Conservation (phyloP, 1,140 invertebrate genomes). For the Drosophila parvula region DNA sequence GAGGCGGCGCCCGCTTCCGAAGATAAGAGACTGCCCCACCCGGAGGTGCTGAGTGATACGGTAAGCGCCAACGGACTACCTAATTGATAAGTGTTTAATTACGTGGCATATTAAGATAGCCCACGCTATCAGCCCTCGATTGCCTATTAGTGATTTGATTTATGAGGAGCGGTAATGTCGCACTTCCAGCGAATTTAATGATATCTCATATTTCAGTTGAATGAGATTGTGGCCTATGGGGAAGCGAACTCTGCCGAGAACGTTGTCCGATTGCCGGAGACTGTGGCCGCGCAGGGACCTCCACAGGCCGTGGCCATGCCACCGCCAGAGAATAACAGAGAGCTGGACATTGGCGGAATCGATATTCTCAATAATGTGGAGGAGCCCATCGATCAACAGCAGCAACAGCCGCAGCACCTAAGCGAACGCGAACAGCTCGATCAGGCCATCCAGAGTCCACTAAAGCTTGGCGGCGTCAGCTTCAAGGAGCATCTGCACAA, state of each 20-base stretch:
- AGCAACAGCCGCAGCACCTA: neutral
- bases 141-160: conserved; percentile 29
- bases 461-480: conserved; percentile 39
- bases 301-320: conserved; percentile 18
- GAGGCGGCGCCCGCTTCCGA: conserved; percentile 21
- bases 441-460: conserved; percentile 52
- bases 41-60: conserved; percentile 49
- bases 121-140: conserved; percentile 5
- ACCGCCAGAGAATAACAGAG: conserved; percentile 19
- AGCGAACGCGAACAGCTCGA: conserved; percentile 44
- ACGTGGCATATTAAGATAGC: conserved; percentile 22
- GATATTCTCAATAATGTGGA: conserved; percentile 66
- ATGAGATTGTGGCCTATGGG: conserved; percentile 41
- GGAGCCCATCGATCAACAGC: conserved; percentile 42
- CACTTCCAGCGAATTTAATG: conserved; percentile 5
- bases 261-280: conserved; percentile 59
- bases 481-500: conserved; percentile 62
- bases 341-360: conserved; percentile 34
- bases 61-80: conserved; percentile 25
- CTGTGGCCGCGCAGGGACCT: conserved; percentile 15
- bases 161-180: conserved; percentile 3
- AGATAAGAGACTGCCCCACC: conserved; percentile 16
- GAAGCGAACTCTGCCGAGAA: conserved; percentile 61
- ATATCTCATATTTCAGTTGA: conserved; percentile 38
- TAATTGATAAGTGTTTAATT: conserved; percentile 26